These are phyloP conservation scores for Leucophora obtusa DNA, from an alignment of 2,888 invertebrate genomes.

Conservation along the genomic window DNA sequence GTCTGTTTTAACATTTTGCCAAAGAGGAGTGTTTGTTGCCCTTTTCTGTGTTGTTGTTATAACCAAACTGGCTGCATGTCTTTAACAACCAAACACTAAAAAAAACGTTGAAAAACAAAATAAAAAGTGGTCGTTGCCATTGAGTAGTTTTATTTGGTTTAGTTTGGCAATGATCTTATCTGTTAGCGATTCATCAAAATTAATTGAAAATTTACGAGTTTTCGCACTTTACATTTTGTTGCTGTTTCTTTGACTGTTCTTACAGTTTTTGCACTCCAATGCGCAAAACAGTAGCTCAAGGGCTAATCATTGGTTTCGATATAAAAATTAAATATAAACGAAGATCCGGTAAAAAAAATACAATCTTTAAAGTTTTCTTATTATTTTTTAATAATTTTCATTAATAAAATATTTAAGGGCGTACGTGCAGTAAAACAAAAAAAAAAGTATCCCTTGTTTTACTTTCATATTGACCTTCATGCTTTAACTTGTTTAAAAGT, in stretches of 20 bases:
- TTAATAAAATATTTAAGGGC: too few relatives aligned
- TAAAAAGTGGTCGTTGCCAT: constrained; percentile 61
- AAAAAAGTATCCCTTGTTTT: too few relatives aligned
- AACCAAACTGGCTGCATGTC: constrained; percentile 3
- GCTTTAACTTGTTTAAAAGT: too few relatives aligned
- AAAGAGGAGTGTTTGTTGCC: constrained; percentile 52
- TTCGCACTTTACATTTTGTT: constrained; percentile 66
- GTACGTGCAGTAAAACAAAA: too few relatives aligned
- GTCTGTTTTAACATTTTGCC: constrained; percentile 1
- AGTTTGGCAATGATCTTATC: constrained; percentile 66
- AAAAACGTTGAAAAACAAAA: background rate
- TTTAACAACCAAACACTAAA: constrained; percentile 10
- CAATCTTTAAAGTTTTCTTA: background rate
- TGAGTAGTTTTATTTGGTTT: constrained; percentile 65
- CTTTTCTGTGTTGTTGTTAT: constrained; percentile 28
- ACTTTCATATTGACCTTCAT: too few relatives aligned
- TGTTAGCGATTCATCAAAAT: constrained; percentile 68
- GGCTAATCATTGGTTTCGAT: constrained; percentile 63
- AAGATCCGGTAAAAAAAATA: background rate
- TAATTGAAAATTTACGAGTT: constrained; percentile 70
- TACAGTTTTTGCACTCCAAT: constrained; percentile 12
- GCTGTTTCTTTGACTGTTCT: constrained; percentile 6
- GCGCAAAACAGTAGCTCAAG: constrained; percentile 65
- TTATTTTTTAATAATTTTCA: background rate
- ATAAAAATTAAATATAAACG: constrained; percentile 51